Evolutionary conservation across 2,797 vertebrate genomes (phyloP), one percentile per base, ranked within the genome.

Genomic region (Botia kubotai): DNA sequence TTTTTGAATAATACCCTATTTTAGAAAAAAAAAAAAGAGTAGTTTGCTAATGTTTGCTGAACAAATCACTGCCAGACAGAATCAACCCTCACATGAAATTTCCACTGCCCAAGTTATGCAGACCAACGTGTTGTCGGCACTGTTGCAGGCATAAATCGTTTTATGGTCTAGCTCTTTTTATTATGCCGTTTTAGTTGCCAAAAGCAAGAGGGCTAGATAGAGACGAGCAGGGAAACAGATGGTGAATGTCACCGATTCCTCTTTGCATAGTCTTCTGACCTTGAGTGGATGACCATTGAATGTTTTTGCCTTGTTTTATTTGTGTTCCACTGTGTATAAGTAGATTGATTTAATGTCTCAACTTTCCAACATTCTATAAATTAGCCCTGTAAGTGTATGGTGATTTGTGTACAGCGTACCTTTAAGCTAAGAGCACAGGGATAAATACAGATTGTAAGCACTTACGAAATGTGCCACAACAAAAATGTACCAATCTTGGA

Each of bases 21-120:
- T 36, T 33, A 14, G 21, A 21, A 26, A 57, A 67, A 80, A 67
- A 80, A 69, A 69, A 1, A 8, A 66, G 21, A 74, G 4, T 55
- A 11, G 50, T 80, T 73, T 80, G 70, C 33, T 57, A 23, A n/a
- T 21, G 11, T 60, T 60, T 60, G 57, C 6, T 46, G 2, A 80
- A 73, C 36, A 68, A 79, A 83, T 85, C 85, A 83, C 83, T 86
- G 87, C 85, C 87, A 84, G 70, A 77, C 69, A 58, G 60, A 77
- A 69, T n/a, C 17, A 75, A 74, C 33, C n/a, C 50, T 65, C 19
- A 52, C n/a, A 21, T 67, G 60, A 39, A 79, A 50, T 21, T 36
- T 63, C 69, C 63, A 81, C 75, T 84, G 80, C 84, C 79, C 75
- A 60, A 46, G 21, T 74, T 55, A 75, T 17, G 2, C 52, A 63